Percentiles rank a stretch among this genome's conserved stretches.
These are phyloP conservation scores for Callorhinus ursinus DNA, from an alignment of 2,113 vertebrate species.

Conservation along the genomic window DNA sequence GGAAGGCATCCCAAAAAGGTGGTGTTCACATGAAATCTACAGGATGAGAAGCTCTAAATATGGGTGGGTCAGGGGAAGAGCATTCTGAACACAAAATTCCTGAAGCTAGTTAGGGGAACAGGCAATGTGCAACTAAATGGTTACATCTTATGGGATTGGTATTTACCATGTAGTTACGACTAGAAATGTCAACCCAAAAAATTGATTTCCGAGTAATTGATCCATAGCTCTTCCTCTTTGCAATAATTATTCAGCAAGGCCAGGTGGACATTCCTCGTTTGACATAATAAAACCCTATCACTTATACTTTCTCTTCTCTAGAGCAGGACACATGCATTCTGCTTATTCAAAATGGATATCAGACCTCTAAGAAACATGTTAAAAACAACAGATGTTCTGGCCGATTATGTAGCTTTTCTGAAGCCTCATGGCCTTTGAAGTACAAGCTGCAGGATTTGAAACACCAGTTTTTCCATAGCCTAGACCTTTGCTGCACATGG, in stretches of 20 bases:
- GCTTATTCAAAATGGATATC: not conserved
- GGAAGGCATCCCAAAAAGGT: not conserved
- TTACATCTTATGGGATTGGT: not conserved
- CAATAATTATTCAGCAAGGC: not conserved
- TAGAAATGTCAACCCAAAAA: not conserved
- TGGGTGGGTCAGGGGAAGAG: not conserved
- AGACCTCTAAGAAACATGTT: not conserved
- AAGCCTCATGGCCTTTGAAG: not conserved
- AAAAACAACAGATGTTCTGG: not conserved
- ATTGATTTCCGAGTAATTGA: not conserved
- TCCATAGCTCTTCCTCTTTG: not conserved
- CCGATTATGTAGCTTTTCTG: not conserved
- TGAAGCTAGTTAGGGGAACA: not conserved
- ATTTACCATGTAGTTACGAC: not conserved
- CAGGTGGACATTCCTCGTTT: not conserved
- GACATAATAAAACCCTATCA: not conserved
- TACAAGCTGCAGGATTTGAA: not conserved
- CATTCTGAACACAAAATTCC: not conserved
- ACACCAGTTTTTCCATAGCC: not conserved
- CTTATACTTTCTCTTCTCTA: not conserved
- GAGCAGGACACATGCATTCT: not conserved
- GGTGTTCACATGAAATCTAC: not conserved
- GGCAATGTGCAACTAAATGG: not conserved
- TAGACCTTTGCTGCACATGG: not conserved
- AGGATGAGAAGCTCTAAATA: not conserved